These are phyloP conservation scores for Hydrolagus affinis DNA, from an alignment of 2,113 vertebrate genomes.

Conservation along the genomic window DNA sequence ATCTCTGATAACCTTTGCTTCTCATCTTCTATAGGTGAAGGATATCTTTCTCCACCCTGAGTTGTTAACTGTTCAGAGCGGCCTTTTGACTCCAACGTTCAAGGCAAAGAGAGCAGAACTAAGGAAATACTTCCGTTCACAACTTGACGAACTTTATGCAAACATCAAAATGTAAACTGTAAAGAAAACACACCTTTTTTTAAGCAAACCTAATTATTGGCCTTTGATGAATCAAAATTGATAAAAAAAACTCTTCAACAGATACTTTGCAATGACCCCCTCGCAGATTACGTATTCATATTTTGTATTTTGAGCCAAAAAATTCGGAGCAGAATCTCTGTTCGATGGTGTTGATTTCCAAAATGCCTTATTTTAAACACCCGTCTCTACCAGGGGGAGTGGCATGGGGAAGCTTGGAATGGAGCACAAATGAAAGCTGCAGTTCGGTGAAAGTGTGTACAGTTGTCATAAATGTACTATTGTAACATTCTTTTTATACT, in stretches of 20 bases:
- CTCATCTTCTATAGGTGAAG: slow-evolving; percentile 62
- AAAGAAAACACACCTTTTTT: not conserved
- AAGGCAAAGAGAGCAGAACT: slow-evolving; percentile 83
- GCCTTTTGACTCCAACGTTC: slow-evolving; percentile 86
- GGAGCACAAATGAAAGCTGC: slow-evolving; percentile 59
- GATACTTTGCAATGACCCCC: slow-evolving; percentile 26
- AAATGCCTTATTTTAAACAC: slow-evolving; percentile 22
- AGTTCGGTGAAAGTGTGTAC: slow-evolving; percentile 47
- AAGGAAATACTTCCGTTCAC: slow-evolving; percentile 64
- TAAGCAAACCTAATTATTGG: slow-evolving; percentile 31
- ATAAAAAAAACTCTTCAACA: slow-evolving; percentile 29
- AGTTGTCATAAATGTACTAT: slow-evolving; percentile 57
- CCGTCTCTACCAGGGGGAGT: slow-evolving; percentile 7
- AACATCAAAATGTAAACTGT: slow-evolving; percentile 68
- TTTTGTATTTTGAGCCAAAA: slow-evolving; percentile 31
- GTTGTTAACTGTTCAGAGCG: slow-evolving; percentile 83
- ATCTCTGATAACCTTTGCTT: slow-evolving; percentile 30
- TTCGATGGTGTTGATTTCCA: slow-evolving; percentile 21
- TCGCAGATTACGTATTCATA: slow-evolving; percentile 19
- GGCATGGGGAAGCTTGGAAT: slow-evolving; percentile 38
- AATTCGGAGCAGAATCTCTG: not conserved
- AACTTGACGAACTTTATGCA: slow-evolving; percentile 82
- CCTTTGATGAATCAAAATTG: slow-evolving; percentile 9
- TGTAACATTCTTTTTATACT: slow-evolving; percentile 52
- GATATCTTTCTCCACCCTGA: slow-evolving; percentile 69